phyloP scores from a whole-genome alignment of 2,797 vertebrate genomes.

The Myotis pilosus region DNA sequence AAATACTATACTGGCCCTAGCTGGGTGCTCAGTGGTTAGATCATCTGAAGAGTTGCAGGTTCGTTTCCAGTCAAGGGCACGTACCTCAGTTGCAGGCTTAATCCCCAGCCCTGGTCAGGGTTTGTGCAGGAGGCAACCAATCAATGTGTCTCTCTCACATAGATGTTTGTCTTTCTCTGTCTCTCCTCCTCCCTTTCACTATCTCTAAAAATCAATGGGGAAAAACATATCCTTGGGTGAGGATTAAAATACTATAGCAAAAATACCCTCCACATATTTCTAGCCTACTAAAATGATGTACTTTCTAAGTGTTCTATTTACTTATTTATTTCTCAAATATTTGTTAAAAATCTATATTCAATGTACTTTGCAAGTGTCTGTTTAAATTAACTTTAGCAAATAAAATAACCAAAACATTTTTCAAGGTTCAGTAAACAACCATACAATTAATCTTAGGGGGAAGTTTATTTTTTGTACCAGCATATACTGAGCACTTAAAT shows the following conservation, averaged over 20 bases:
- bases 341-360: slow-evolving; percentile 48
- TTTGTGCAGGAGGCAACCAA: too few species aligned
- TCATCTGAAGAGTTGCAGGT: neutral
- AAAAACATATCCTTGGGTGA: too few species aligned
- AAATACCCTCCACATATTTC: neutral
- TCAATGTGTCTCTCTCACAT: too few species aligned
- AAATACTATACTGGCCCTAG: neutral
- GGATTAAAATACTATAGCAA: neutral
- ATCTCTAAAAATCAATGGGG: too few species aligned
- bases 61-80: too few species aligned
- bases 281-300: slow-evolving; percentile 1
- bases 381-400: slow-evolving; percentile 47
- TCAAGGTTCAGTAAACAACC: neutral
- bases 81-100: too few species aligned
- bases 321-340: slow-evolving; percentile 42
- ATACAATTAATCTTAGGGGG: neutral
- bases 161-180: too few species aligned
- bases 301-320: neutral
- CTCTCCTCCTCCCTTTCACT: too few species aligned
- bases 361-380: neutral
- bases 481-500: neutral
- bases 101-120: too few species aligned
- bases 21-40: too few species aligned
- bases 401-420: slow-evolving; percentile 1
- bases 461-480: neutral